Evolutionary conservation across 2,113 vertebrate genomes (phyloP), one percentile per base, ranked within the genome.

Genomic region (Coreoperca whiteheadi): DNA sequence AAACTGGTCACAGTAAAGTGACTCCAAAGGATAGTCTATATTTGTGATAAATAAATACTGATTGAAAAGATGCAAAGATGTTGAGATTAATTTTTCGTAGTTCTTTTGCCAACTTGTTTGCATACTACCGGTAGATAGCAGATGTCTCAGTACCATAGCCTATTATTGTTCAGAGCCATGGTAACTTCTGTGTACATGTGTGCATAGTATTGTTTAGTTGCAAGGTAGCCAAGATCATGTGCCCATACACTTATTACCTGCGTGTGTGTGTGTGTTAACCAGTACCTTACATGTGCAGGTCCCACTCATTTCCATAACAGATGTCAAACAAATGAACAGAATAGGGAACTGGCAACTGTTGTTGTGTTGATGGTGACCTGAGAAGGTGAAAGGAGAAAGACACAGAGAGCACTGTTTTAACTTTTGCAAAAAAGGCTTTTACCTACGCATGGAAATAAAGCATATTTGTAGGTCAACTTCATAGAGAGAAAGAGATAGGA

Each of bases 221-320:
- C n/a, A 1, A 48, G 61, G 64, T 51, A 75, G 48, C 41, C 65
- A 39, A 12, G 20, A 54, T 16, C 68, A 56, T 75, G 41, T 50
- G 11, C 81, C 37, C 21, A 37, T 53, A 48, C 6, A 8, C 25
- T 28, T 34, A 65, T 28, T 65, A 56, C 18, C 1, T 23, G 34
- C 73, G 56, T 61, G 71, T 60, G 56, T 66, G 18, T 54, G 50
- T 34, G 46, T 79, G 43, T 34, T 32, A 34, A 7, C 53, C 53
- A 54, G 48, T 41, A 37, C 16, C 14, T 2, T 63, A 76, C 51
- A 46, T 53, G 30, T 64, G 50, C n/a, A 18, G 69, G 76, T 70
- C 30, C 60, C 43, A 54, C 66, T 87, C 11, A 93, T 94, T 94
- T 94, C 79, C 92, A 92, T 94, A 93, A 94, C 92, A 92, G 89